Base-by-base conservation (phyloP, 2,113 vertebrate species). In the Riparia riparia region DNA sequence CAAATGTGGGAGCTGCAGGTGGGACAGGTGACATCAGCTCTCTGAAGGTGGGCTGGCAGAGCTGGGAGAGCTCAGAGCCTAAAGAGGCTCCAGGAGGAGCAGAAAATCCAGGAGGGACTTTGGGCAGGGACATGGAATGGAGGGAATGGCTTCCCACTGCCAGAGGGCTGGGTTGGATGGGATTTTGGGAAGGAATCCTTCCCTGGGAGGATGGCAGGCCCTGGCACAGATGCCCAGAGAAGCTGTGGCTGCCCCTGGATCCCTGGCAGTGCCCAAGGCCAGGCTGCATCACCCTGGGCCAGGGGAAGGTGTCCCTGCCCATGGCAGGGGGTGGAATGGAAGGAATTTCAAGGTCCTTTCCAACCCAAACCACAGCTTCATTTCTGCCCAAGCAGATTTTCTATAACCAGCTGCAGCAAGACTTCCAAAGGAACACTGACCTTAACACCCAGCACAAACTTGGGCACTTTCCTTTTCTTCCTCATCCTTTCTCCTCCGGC, bases 201-300 rank as follows among this genome's bases (percentile, higher is more conserved):
- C 37, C 37, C 37, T 69, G n/a, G 0, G n/a, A 69, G 7, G 56
- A 31, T 16, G 26, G 2, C 0, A 53, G 12, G 14, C 4, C 32
- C 60, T 66, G 69, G 53, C 18, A 82, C 32, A 51, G 77, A 1
- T 66, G 10, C 9, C 45, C n/a, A 47, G 71, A 83, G 63, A 0
- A 56, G 63, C 71, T 83, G 63, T 37, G 56, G 47, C 63, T 83
- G 79, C 20, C 12, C 54, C 54, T 76, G 71, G 13, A 69, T 32
- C 56, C 41, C 56, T 90, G 49, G 26, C 0, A 69, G 25, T 32
- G 56, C 0, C 49, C 49, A 9, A 49, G 21, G 12, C 21, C 71
- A 42, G n/a, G 34, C 0, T 82, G 54, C 64, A 70, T 12, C 34
- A 32, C 0, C 17, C 63, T 63, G 34, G 56, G 14, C 0, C 0